Evolutionary conservation across 2,113 vertebrate species (phyloP), one percentile per base, ranked within the genome.

Genomic region (Mohoua ochrocephala): DNA sequence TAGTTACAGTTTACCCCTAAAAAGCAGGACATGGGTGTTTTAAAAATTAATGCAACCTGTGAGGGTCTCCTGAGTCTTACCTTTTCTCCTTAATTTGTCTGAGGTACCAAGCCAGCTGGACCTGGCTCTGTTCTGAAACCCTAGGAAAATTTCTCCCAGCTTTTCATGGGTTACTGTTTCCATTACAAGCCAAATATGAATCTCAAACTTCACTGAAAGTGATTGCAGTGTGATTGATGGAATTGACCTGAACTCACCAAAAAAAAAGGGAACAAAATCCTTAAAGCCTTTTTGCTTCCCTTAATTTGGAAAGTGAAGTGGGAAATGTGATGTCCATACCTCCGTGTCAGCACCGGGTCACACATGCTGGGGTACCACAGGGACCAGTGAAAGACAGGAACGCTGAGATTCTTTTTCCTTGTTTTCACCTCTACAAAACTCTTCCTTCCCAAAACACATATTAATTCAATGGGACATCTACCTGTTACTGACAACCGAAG

Each of bases 11-110:
- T 93, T 70, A 80, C 75, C 77, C 21, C 33, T 75, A 56, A 92
- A 93, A 95, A 60, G 9, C 94, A 83, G 87, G 74, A 64, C 73
- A 84, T 16, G 28, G 24, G 19, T 59, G 22, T 64, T 92, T 95
- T 80, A 95, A 96, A 95, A 93, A 95, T 93, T 92, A 87, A 96
- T 87, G 47, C 22, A 59, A 31, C 20, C 18, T 70, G 15, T n/a
- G 35, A 61, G 9, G 24, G 27, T 83, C 59, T 87, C 59, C 33
- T 44, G 81, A 91, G 81, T 37, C 84, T 83, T 50, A 31, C 13
- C 59, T 85, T 79, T 93, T 69, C 65, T 80, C 50, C 70, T 85
- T 69, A 27, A 71, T 87, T 89, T 90, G 54, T 67, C 30, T 83
- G 59, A 91, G 54, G 67, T 70, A 47, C 30, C 30, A 59, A 7